Evolutionary conservation across 2,797 vertebrate species (phyloP).

Genomic region (Hipposideros larvatus): DNA sequence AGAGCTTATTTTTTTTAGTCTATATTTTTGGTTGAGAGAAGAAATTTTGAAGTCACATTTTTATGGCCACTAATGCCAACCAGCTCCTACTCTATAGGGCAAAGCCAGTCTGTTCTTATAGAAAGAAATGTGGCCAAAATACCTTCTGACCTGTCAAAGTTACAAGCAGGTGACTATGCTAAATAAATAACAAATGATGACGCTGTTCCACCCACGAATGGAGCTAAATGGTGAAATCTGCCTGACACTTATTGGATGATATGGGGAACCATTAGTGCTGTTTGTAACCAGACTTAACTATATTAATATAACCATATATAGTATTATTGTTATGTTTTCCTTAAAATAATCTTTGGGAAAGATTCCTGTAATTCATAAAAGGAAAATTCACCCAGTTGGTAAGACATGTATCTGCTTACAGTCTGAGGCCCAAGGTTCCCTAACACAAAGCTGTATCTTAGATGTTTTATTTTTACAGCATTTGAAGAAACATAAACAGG

Average conservation of each 20-base stretch:
- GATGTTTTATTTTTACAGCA: not conserved
- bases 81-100: not conserved
- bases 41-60: not conserved
- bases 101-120: not conserved
- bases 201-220: not conserved
- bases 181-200: not conserved
- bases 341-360: conserved; percentile 52
- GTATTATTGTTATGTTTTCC: not conserved
- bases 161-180: not conserved
- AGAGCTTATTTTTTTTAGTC: conserved; percentile 14
- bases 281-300: not conserved
- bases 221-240: not conserved
- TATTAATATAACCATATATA: not conserved
- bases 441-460: not conserved
- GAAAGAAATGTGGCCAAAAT: not conserved
- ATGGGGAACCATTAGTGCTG: not conserved
- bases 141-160: not conserved
- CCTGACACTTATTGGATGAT: not conserved
- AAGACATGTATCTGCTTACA: not conserved
- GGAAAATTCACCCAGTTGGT: not conserved
- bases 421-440: not conserved
- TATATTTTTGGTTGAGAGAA: not conserved
- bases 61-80: not conserved
- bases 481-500: not conserved
- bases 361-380: conserved; percentile 34